Conservation (phyloP, 2,797 vertebrate species). For the Paedocypris micromegethes region DNA sequence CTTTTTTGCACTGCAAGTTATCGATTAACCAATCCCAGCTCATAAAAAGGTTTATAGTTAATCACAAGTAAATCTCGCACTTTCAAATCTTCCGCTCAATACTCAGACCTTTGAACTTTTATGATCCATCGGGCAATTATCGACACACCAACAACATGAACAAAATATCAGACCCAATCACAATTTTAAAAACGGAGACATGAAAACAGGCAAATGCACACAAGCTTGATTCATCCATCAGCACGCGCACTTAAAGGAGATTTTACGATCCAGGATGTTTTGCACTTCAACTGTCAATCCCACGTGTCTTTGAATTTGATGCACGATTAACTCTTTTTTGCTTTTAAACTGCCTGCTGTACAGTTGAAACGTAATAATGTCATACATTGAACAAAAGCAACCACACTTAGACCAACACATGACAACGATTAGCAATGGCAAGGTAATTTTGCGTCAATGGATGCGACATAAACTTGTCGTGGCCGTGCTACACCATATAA, state of each 20-base stretch:
- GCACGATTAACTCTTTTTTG: no score
- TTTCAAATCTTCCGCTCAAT: neutral
- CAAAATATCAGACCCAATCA: neutral
- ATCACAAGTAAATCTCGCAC: neutral
- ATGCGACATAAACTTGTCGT: no score
- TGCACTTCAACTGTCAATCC: no score
- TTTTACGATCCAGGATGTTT: neutral
- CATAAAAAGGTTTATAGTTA: constrained; percentile 22
- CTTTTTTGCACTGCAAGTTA: constrained; percentile 8
- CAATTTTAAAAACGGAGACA: neutral
- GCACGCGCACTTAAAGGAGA: neutral
- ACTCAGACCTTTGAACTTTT: constrained; percentile 11
- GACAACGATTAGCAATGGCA: no score
- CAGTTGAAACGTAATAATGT: no score
- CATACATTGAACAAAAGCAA: no score
- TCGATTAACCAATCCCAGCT: constrained; percentile 5
- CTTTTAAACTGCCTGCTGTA: no score
- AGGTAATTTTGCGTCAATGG: no score
- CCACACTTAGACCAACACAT: no score
- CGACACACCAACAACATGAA: neutral
- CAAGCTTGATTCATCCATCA: neutral
- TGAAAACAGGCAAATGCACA: neutral
- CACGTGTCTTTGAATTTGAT: no score
- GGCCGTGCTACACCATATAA: no score
- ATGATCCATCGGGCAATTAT: neutral